phyloP scores from a whole-genome alignment of 2,888 invertebrate species.

The Lamproptera curius region DNA sequence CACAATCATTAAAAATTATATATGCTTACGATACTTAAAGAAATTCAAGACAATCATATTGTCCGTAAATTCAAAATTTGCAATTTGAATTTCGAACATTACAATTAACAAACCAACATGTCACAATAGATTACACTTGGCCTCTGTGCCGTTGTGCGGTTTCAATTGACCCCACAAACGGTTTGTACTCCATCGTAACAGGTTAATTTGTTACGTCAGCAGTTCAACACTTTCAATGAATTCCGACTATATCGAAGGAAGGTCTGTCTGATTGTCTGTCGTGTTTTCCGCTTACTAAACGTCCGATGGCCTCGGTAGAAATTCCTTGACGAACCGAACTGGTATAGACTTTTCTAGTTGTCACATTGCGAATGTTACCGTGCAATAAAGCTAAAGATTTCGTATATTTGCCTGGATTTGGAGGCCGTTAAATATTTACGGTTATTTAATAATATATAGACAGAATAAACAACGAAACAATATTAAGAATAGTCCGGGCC shows the following conservation, averaged over 20 bases:
- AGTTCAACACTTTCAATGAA: conserved; percentile 62
- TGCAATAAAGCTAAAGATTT: background rate
- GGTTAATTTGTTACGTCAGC: conserved; percentile 63
- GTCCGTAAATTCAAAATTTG: too few relatives aligned
- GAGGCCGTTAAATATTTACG: background rate
- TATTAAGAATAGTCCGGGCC: too few relatives aligned
- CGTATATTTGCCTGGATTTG: background rate
- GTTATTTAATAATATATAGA: too few relatives aligned
- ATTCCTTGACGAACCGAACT: conserved; percentile 5
- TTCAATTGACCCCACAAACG: conserved; percentile 45
- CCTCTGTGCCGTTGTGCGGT: too few relatives aligned
- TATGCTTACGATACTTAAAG: too few relatives aligned
- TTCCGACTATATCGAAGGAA: conserved; percentile 30
- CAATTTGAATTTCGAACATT: too few relatives aligned
- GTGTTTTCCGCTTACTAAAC: conserved; percentile 21
- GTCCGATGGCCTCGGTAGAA: conserved; percentile 14
- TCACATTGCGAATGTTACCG: background rate
- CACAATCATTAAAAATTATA: too few relatives aligned
- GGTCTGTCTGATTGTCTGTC: conserved; percentile 22
- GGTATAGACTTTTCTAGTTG: conserved; percentile 1
- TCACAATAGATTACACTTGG: too few relatives aligned
- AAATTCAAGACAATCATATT: too few relatives aligned
- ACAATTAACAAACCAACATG: too few relatives aligned
- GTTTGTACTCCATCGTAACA: conserved; percentile 45
- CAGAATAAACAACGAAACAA: too few relatives aligned